phyloP scores from a whole-genome alignment of 2,888 invertebrate genomes.

The Gonocerus acuteangulatus region DNA sequence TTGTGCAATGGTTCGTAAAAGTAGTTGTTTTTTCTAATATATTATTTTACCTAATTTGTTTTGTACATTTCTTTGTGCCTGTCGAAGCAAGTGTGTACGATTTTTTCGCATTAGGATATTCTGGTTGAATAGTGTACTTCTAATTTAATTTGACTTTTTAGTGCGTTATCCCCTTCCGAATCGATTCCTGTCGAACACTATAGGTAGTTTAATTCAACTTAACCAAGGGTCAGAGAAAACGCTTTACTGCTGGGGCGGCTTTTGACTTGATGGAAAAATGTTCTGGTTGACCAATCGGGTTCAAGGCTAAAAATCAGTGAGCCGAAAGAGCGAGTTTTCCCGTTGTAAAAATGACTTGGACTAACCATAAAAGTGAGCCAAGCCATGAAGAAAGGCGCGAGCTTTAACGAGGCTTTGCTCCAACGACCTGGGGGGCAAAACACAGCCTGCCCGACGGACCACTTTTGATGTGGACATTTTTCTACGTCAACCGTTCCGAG shows the following conservation, averaged over 20 bases:
- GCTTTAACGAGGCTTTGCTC: constrained; percentile 7
- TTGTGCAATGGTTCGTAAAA: too few species aligned
- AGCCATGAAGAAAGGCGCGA: constrained; percentile 1
- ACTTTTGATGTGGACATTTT: constrained; percentile 10
- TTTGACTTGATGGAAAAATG: constrained; percentile 5
- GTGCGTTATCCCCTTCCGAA: too few species aligned
- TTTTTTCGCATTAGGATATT: too few species aligned
- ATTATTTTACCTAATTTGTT: too few species aligned
- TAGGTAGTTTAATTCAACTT: too few species aligned
- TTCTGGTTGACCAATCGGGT: constrained; percentile 16
- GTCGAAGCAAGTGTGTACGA: too few species aligned
- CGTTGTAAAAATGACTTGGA: constrained; percentile 18
- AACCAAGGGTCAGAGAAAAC: too few species aligned
- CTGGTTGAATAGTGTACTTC: too few species aligned
- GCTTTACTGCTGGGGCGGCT: background rate
- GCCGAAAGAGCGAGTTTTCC: background rate
- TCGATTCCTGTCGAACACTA: too few species aligned
- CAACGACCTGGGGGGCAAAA: background rate
- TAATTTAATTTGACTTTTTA: too few species aligned
- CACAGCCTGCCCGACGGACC: background rate
- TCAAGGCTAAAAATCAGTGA: constrained; percentile 3
- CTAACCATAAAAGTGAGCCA: background rate
- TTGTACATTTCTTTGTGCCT: too few species aligned
- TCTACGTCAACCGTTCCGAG: background rate
- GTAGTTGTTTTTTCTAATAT: too few species aligned